Evolutionary conservation across 2,888 invertebrate genomes (phyloP), one percentile per base, ranked within the genome.

Genomic region (Orthonevra nobilis): DNA sequence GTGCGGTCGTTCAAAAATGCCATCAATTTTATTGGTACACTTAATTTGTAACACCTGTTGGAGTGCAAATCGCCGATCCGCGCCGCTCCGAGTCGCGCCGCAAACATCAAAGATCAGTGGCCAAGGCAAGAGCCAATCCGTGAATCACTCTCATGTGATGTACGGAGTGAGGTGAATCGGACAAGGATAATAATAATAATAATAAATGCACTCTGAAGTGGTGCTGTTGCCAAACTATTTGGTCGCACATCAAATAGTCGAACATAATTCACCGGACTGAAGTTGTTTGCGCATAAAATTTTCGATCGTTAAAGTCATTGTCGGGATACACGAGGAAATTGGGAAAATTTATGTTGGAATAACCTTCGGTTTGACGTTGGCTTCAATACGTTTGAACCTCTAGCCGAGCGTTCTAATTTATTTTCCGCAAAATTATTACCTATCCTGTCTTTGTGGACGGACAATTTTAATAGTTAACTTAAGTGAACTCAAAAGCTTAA

Each of bases 31-130:
- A 60, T 50, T 40, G 60, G 40, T 32, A 50, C 40, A 30, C 30
- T 48, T 40, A 34, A 60, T 50, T 50, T 50, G 69, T 60, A 60
- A 48, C 69, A 69, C 69, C 69, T 69, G 69, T 69, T 69, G 32
- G 30, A 56, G 36, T 68, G 38, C 46, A 54, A 61, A 50, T 50
- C 46, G 19, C 28, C 10, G 34, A n/a, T 3, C 34, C 10, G 34
- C 34, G 10, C 44, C 15, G n/a, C 46, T 14, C 28, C 10, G 34
- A n/a, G 34, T n/a, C 10, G 34, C 34, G 10, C 44, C 15, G 44
- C 30, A 19, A 14, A 50, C 63, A 23, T 63, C 50, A 63, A 50
- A 30, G 50, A 50, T 63, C 63, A 40, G 38, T 32, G 30, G 40
- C 50, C 14, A 20, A 38, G 28, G 12, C 42, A n/a, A n/a, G 14